Percentiles rank a stretch among this genome's conserved stretches.
phyloP scores from a whole-genome alignment of 1,140 invertebrate species.

The Drosophila lacteicornis region DNA sequence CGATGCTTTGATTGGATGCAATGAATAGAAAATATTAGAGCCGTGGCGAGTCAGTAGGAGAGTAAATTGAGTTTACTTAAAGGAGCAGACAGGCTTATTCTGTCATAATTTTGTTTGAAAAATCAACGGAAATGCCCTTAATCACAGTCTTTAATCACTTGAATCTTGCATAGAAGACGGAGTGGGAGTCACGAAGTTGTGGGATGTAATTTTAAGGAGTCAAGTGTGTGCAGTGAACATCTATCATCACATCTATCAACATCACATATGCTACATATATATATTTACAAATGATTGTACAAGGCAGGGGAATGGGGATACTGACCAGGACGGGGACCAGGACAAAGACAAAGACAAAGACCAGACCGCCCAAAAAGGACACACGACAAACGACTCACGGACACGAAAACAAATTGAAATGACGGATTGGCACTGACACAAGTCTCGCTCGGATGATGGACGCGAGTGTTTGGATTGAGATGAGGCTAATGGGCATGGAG shows the following conservation, averaged over 20 bases:
- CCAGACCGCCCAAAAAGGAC: constrained; percentile 4
- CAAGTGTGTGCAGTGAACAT: constrained; percentile 49
- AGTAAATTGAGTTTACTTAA: background rate
- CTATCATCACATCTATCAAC: no score
- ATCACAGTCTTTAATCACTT: constrained; percentile 58
- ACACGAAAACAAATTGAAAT: constrained; percentile 37
- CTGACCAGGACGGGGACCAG: background rate
- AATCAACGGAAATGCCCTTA: constrained; percentile 13
- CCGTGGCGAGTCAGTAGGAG: constrained; percentile 18
- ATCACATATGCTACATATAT: constrained; percentile 12
- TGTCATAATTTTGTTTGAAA: background rate
- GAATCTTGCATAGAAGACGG: constrained; percentile 76
- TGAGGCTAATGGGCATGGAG: constrained; percentile 44
- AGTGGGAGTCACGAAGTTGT: constrained; percentile 16
- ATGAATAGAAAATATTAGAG: constrained; percentile 27
- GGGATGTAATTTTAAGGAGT: constrained; percentile 23
- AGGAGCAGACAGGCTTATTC: no score
- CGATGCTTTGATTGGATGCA: constrained; percentile 37
- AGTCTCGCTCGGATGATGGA: constrained; percentile 28
- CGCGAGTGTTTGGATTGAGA: constrained; percentile 20
- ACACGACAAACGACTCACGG: constrained; percentile 19
- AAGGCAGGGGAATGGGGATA: background rate
- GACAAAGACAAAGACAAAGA: background rate
- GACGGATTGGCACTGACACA: constrained; percentile 19
- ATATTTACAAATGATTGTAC: constrained; percentile 48